Conservation (phyloP, 2,113 vertebrate species). For the Pteruthius melanotis region DNA sequence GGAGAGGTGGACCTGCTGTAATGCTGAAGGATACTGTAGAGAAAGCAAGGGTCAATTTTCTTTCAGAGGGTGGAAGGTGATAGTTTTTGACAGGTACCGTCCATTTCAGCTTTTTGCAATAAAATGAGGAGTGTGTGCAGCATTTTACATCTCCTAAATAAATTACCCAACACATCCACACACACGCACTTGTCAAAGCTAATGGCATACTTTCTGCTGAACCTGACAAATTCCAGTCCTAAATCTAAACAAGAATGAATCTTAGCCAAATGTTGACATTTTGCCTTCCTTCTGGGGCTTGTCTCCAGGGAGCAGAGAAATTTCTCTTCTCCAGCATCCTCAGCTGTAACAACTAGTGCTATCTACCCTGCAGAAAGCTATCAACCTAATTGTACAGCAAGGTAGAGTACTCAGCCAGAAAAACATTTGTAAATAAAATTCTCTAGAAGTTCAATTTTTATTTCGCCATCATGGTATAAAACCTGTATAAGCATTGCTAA, state of each 20-base stretch:
- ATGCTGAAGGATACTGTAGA: background rate
- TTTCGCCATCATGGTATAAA: background rate
- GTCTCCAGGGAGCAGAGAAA: background rate
- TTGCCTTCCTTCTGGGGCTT: background rate
- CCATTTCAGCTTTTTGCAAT: slow-evolving; percentile 37
- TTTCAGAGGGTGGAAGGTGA: background rate
- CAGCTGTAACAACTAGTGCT: background rate
- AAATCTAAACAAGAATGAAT: slow-evolving; percentile 48
- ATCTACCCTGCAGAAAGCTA: background rate
- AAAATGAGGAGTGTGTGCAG: slow-evolving; percentile 1
- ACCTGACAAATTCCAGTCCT: slow-evolving; percentile 33
- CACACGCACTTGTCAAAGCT: background rate
- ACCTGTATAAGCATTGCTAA: background rate
- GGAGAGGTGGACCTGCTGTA: background rate
- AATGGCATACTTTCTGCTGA: slow-evolving; percentile 44
- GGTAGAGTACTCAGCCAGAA: background rate
- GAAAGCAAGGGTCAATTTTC: slow-evolving; percentile 34
- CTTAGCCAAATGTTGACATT: background rate
- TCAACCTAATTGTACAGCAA: background rate
- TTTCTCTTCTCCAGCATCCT: background rate
- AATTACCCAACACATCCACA: background rate
- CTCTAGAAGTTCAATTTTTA: background rate
- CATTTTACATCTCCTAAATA: slow-evolving; percentile 38
- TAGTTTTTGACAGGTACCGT: slow-evolving; percentile 19
- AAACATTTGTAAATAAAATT: background rate